Evolutionary conservation across 2,113 vertebrate genomes (phyloP), one percentile per base, ranked within the genome.

Genomic region (Amphilophus citrinellus): DNA sequence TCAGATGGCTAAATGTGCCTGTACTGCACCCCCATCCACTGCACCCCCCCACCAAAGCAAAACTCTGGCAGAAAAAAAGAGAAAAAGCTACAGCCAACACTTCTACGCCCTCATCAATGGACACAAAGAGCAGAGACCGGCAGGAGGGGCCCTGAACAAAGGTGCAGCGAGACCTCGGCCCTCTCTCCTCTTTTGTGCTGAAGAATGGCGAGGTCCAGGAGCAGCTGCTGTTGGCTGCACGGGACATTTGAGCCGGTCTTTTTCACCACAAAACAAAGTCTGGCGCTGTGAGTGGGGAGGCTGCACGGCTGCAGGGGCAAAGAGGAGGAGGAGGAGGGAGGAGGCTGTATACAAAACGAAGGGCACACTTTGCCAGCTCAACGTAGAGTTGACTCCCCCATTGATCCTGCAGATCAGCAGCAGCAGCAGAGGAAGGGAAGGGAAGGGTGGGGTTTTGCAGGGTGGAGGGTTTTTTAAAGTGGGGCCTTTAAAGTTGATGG

Each of bases 211-310:
- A 88, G 88, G 91, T 81, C 89, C 91, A 83, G 83, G 82, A 93
- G 94, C 95, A 96, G 95, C 95, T 95, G 95, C 95, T 96, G 91
- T 32, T 78, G 93, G 92, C 92, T 90, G 92, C 92, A 93, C 75
- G 37, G 88, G 95, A 95, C 92, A 95, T 95, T 91, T 92, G 95
- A 96, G 93, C 94, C 73, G 77, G 71, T 62, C 82, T 92, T 84
- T 93, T 96, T 94, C 93, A 95, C 87, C 86, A 37, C 42, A 87
- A 88, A 86, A 95, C 93, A 95, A 95, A 94, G 93, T 95, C 93
- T 95, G 92, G 91, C 81, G 60, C 87, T 76, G 78, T 76, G 84
- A 89, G 92, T 85, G 91, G 86, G 90, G 77, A 84, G 83, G 79
- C 63, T 86, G 87, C 76, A 76, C 37, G 81, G 79, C 71, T 83